phyloP scores from a whole-genome alignment of 23 tunicate genomes.

The Aplidium turbinatum region DNA sequence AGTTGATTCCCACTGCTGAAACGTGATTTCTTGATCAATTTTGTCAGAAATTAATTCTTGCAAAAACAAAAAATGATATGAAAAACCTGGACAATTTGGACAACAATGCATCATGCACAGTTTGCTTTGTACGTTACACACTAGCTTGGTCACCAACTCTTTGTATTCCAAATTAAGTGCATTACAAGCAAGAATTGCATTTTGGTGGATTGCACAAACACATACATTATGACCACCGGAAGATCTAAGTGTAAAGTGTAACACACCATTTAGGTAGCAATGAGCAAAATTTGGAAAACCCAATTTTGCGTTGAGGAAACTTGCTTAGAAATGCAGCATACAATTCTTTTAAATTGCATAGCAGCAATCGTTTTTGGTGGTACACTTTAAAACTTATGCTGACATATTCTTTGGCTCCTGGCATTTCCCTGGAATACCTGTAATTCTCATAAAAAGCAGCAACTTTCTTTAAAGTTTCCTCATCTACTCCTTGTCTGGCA shows the following conservation, averaged over 20 bases:
- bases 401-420: neutral
- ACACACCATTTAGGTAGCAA: neutral
- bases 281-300: no score
- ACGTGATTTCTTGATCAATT: neutral
- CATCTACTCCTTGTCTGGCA: neutral
- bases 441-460: neutral
- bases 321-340: neutral
- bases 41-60: neutral
- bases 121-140: neutral
- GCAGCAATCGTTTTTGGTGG: constrained; percentile 1
- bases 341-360: neutral
- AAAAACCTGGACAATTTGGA: neutral
- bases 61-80: neutral
- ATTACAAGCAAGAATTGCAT: neutral
- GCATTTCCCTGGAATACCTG: constrained; percentile 1
- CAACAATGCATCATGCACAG: neutral
- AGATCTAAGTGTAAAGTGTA: neutral
- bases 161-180: neutral
- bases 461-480: neutral
- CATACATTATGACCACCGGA: neutral
- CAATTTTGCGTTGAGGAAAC: neutral
- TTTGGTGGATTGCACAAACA: neutral
- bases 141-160: neutral
- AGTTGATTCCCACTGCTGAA: neutral
- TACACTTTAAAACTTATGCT: neutral